Evolutionary conservation across 2,888 invertebrate species (phyloP), one percentile per base, ranked within the genome.

Genomic region (Drymonia ruficornis): DNA sequence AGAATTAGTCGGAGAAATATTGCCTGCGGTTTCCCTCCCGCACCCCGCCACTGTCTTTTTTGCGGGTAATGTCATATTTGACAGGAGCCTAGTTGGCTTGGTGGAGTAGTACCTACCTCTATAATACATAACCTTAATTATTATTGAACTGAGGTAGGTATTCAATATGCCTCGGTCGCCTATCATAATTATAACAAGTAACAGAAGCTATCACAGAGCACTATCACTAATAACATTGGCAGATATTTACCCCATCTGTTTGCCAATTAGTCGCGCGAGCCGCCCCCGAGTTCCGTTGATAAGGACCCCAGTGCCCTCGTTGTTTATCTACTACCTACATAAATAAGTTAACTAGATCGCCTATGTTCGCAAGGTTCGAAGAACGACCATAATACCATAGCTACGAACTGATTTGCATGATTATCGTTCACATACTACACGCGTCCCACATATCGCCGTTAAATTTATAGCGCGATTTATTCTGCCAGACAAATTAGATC

Each of bases 371-470:
- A 67, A 68, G 70, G 70, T 66, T 70, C 48, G 45, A 64, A 59
- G 55, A 58, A 53, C 49, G 16, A 43, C 52, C 50, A 64, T 63
- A 66, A 40, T 16, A 40, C 58, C 46, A 51, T 56, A 58, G 60
- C 54, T 55, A 49, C 52, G 53, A 58, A 63, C 59, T 65, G 60
- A 81, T 83, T 84, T 81, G 70, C 80, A 82, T 84, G 64, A 80
- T 81, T 80, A 81, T 81, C 76, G 65, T 63, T 67, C 65, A 63
- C 71, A 70, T 67, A 56, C 67, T 63, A 71, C 76, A 74, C 63
- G 54, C 58, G 56, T 63, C 67, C 69, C 70, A 63, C 65, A 61
- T 60, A 48, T 49, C 49, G 56, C 56, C 54, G 58, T 64, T 54
- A 65, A 70, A 74, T 71, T 65, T 70, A 72, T 65, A 56, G 50